Evolutionary conservation across 1,140 invertebrate genomes (phyloP).

Genomic region (Globodera ellingtonae): DNA sequence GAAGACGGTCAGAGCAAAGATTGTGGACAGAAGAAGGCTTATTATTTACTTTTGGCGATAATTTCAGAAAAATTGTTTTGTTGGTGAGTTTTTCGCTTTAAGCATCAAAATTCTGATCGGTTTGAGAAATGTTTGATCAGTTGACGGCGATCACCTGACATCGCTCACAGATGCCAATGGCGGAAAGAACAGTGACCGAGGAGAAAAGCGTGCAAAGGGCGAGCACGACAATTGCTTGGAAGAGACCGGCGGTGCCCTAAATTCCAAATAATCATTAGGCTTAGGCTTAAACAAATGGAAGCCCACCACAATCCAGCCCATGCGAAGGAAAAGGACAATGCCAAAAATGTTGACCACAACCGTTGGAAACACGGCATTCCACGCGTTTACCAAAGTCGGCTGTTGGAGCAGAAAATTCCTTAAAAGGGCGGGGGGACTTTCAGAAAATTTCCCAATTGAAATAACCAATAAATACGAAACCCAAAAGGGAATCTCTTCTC

Average conservation of each 20-base stretch:
- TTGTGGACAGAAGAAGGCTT: neutral
- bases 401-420: conserved; percentile 85
- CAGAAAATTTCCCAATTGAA: no score
- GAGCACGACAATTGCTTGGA: conserved; percentile 83
- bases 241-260: conserved; percentile 82
- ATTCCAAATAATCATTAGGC: neutral
- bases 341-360: conserved; percentile 95
- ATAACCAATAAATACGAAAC: no score
- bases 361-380: conserved; percentile 93
- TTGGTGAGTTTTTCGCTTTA: no score
- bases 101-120: neutral
- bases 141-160: conserved; percentile 78
- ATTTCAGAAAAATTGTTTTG: no score
- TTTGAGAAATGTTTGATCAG: neutral
- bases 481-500: no score
- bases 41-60: no score
- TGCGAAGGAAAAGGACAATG: conserved; percentile 90
- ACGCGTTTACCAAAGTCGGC: conserved; percentile 90
- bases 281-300: conserved; percentile 1
- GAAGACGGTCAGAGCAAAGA: neutral
- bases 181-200: conserved; percentile 85
- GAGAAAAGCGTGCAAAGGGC: conserved; percentile 84
- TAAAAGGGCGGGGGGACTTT: conserved; percentile 3
- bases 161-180: conserved; percentile 90
- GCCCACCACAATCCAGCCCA: conserved; percentile 85